A percentile compares a stretch with the other conserved stretches of the same genome.
Evolutionary conservation across 2,797 vertebrate species (phyloP).

Genomic region (Lacerta agilis): DNA sequence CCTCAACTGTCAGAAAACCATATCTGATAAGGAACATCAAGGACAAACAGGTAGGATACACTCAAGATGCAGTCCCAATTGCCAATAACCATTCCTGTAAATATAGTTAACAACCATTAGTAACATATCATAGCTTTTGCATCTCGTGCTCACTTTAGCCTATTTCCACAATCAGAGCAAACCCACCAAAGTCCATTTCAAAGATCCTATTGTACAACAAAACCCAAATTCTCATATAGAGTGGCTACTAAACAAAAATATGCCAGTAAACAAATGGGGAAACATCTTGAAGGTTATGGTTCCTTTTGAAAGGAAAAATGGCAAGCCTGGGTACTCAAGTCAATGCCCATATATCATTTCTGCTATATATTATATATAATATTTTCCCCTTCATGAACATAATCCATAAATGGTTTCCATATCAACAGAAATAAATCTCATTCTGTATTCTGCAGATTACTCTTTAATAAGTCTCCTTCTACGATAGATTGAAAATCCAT

Average conservation of each 20-base stretch:
- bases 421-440: slow-evolving; percentile 25
- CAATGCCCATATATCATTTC: slow-evolving; percentile 6
- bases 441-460: slow-evolving; percentile 23
- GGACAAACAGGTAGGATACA: neutral
- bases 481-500: slow-evolving; percentile 25
- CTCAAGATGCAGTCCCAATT: neutral
- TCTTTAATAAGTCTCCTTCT: slow-evolving; percentile 29
- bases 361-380: slow-evolving; percentile 10
- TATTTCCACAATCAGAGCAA: neutral
- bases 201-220: neutral
- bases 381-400: slow-evolving; percentile 11
- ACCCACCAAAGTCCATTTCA: neutral
- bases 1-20: too few relatives aligned
- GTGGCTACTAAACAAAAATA: neutral
- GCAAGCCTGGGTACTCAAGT: neutral
- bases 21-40: too few relatives aligned
- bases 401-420: slow-evolving; percentile 13
- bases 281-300: slow-evolving; percentile 10
- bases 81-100: neutral
- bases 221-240: neutral
- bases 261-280: neutral
- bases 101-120: too few relatives aligned
- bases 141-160: neutral
- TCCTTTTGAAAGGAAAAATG: slow-evolving; percentile 12
- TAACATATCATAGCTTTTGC: neutral